These are phyloP conservation scores for Candidula unifasciata DNA, from an alignment of 2,888 invertebrate species.

Conservation along the genomic window DNA sequence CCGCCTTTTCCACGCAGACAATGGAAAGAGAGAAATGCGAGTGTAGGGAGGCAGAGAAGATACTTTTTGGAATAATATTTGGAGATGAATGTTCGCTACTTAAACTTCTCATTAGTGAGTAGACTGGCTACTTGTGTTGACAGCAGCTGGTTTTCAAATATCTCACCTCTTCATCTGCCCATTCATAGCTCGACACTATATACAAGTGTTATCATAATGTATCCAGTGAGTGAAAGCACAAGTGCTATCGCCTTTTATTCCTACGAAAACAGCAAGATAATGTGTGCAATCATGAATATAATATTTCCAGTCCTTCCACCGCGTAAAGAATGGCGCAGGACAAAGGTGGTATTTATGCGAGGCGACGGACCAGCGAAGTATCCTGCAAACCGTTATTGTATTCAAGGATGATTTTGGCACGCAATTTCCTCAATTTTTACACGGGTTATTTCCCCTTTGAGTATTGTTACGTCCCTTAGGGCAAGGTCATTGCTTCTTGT, in stretches of 20 bases:
- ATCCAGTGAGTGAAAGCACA: background rate
- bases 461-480: slow-evolving; percentile 20
- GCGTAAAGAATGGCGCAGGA: background rate
- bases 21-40: no score
- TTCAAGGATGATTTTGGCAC: background rate
- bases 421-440: background rate
- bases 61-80: no score
- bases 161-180: background rate
- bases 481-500: slow-evolving; percentile 32
- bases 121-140: background rate
- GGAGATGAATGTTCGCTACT: background rate
- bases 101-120: background rate
- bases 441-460: slow-evolving; percentile 35
- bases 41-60: no score
- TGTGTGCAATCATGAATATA: slow-evolving; percentile 15
- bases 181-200: no score
- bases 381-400: slow-evolving; percentile 26
- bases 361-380: background rate
- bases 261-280: background rate
- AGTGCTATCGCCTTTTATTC: background rate
- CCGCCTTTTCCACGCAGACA: no score
- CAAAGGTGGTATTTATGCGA: slow-evolving; percentile 15
- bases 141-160: background rate
- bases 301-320: slow-evolving; percentile 2
- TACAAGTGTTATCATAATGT: background rate